Base-by-base conservation (phyloP, 64 coral and sea anemone species). In the Pachyseris speciosa region DNA sequence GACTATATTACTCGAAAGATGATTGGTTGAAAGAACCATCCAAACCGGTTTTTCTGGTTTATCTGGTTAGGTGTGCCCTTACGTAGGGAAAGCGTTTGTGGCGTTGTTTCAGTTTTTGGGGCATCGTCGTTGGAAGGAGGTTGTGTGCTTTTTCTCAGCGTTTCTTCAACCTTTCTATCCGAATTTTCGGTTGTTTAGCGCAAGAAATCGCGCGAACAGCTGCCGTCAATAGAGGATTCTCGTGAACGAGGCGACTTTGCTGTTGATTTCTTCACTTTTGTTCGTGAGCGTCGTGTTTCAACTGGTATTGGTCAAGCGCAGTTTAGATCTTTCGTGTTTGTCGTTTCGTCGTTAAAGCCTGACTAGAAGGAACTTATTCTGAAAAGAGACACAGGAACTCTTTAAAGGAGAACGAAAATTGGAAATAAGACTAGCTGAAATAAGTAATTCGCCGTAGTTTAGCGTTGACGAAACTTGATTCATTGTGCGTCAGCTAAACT, bases 21-120 rank as follows among this genome's bases (percentile, higher is more conserved):
- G 74, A 94, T 91, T 98, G 95, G 91, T 45, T 69, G 0, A 87
- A 87, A 84, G 67, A 65, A 33, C 36, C 57, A 85, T 63, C 32
- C 40, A 50, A 86, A 95, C 93, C 40, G 72, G 86, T 95, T 92
- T 92, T 86, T 29, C 84, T 1, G 5, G 80, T 61, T 81, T 69
- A n/a, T 12, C 79, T 37, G 25, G 42, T 22, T 44, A 78, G 68
- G 75, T 74, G 75, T 93, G 39, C 38, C 41, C 43, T 4, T 78
- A 52, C 33, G 50, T 93, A 85, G 2, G 2, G 13, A 17, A 59
- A 12, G 36, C 55, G 69, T 68, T 57, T 79, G 58, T 48, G 61
- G 71, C 61, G 90, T 93, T 93, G 52, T 11, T 58, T 75, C 12
- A 92, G 78, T 90, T 64, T 79, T 93, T 79, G 78, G 85, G 90